Conservation (phyloP, 2,888 invertebrate genomes). For the Acanthoscelides obtectus region DNA sequence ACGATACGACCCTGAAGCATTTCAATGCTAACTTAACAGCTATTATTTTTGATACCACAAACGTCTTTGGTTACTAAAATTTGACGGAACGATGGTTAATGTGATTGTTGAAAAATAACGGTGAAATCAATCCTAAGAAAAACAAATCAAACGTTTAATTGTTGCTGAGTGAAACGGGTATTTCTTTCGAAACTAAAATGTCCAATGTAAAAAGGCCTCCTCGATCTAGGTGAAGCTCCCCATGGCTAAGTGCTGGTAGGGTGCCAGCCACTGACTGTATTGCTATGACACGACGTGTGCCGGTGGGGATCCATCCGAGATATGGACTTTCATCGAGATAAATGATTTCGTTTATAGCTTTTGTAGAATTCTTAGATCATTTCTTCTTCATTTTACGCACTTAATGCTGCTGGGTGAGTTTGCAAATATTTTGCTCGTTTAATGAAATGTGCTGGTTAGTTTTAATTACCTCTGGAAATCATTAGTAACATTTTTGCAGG, state of each 20-base stretch:
- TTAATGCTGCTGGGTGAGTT: neutral
- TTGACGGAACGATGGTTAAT: no score
- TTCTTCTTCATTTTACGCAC: neutral
- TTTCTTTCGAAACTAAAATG: neutral
- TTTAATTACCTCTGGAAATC: neutral
- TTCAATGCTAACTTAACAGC: no score
- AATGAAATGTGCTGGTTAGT: neutral
- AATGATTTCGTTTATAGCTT: neutral
- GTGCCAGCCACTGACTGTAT: neutral
- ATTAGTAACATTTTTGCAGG: no score
- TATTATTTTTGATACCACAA: no score
- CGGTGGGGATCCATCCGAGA: neutral
- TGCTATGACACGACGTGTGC: neutral
- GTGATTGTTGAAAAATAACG: no score
- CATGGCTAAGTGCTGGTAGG: neutral
- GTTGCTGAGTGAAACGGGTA: neutral
- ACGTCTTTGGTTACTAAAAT: no score
- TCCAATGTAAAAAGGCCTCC: neutral
- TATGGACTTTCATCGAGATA: neutral
- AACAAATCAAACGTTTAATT: neutral
- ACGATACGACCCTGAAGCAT: no score
- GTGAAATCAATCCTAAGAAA: no score
- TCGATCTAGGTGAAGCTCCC: neutral
- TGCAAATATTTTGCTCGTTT: neutral
- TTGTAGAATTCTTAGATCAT: neutral